Evolutionary conservation across 2,797 vertebrate genomes (phyloP).

Genomic region (Rhinella marina): DNA sequence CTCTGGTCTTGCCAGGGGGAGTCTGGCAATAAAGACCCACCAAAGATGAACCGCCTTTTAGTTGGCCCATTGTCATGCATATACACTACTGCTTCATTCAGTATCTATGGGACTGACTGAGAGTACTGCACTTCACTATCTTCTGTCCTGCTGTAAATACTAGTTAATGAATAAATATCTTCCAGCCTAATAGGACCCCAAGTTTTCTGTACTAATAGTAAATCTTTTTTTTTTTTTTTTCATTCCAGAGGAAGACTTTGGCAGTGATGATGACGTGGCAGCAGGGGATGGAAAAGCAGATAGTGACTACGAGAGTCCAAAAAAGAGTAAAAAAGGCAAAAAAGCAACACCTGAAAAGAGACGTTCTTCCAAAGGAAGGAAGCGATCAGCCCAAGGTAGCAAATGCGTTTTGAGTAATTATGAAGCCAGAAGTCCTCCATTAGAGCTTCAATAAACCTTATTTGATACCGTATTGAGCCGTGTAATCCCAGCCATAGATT

Average conservation of each 20-base stretch:
- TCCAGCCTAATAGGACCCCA: too few species aligned
- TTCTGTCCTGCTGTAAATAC: too few species aligned
- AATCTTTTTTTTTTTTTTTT: not conserved
- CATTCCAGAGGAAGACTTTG: constrained; percentile 76
- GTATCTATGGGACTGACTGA: too few species aligned
- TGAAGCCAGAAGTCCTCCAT: not conserved
- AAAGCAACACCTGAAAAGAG: constrained; percentile 86
- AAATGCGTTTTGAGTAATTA: not conserved
- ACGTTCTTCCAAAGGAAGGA: constrained; percentile 81
- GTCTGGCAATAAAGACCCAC: too few species aligned
- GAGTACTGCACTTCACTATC: too few species aligned
- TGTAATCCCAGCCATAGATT: too few species aligned
- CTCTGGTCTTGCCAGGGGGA: too few species aligned
- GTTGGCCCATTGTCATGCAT: too few species aligned
- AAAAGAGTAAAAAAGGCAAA: constrained; percentile 87
- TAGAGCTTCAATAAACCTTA: not conserved
- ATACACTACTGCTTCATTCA: too few species aligned
- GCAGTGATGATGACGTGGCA: constrained; percentile 85
- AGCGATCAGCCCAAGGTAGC: constrained; percentile 81
- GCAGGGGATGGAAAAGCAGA: constrained; percentile 86
- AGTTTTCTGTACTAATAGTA: not conserved
- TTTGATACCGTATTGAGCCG: not conserved
- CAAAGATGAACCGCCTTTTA: too few species aligned
- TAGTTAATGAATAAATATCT: too few species aligned
- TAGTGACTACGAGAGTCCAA: constrained; percentile 81